These are phyloP conservation scores for Ptyas mucosa DNA, from an alignment of 2,113 vertebrate species.

Conservation along the genomic window DNA sequence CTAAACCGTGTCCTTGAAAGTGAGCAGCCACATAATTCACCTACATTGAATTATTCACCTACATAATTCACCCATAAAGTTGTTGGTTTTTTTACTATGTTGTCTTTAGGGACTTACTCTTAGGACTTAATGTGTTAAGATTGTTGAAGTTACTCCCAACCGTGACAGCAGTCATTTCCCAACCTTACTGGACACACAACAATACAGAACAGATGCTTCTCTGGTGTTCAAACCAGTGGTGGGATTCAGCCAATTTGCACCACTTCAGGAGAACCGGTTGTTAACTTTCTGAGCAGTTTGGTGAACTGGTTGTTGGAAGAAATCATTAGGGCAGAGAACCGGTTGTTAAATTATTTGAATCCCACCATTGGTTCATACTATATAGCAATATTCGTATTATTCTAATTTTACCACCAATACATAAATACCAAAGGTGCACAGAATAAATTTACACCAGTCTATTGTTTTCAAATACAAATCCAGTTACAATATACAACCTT, in stretches of 20 bases:
- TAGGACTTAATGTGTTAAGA: background rate
- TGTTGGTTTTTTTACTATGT: background rate
- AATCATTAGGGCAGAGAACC: too few species aligned
- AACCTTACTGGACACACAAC: background rate
- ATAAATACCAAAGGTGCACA: background rate
- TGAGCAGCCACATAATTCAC: background rate
- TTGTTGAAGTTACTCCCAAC: background rate
- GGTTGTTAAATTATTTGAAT: too few species aligned
- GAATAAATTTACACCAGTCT: background rate
- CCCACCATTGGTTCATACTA: too few species aligned
- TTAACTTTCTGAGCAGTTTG: too few species aligned
- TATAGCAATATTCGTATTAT: background rate
- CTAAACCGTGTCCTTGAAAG: background rate
- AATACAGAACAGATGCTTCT: background rate
- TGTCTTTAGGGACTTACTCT: background rate
- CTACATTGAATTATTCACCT: too few species aligned
- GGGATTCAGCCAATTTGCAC: too few species aligned
- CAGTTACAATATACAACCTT: background rate
- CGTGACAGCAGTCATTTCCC: background rate
- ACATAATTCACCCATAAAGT: background rate
- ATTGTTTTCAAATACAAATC: background rate
- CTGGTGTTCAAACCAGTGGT: too few species aligned
- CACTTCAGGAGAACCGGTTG: too few species aligned
- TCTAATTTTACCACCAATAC: background rate
- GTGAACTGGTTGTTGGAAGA: too few species aligned